Evolutionary conservation across 2,888 invertebrate genomes (phyloP), one percentile per base, ranked within the genome.

Genomic region (Dinocampus coccinellae): DNA sequence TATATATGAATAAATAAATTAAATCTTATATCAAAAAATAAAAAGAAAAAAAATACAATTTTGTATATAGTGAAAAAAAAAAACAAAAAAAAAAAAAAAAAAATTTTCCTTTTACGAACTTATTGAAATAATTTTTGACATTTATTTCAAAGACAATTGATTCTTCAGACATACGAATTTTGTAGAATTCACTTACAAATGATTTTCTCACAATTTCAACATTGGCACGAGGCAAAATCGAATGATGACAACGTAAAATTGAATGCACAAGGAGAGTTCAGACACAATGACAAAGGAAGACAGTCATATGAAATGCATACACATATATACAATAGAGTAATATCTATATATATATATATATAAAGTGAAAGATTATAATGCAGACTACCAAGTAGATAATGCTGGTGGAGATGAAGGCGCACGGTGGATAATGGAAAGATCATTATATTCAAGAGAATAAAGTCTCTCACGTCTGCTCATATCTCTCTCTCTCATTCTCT

Each of bases 391-490:
- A 83, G 83, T 79, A 81, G 81, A 84, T 84, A 84, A 84, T 84
- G 82, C 83, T 81, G 79, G 79, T 77, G 79, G 81, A 77, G 79
- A 80, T 80, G 81, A 83, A 76, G 72, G 70, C 72, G 61, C 70
- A 69, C 65, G 79, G 73, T 79, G 81, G 80, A 84, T 84, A 85
- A 85, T 84, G 83, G 83, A 81, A 83, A 83, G 84, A 84, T 85
- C 84, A 84, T 84, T 85, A 85, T 84, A 84, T 84, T 81, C 82
- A 74, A 81, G 84, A 82, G 84, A 84, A 85, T 83, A 83, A 84
- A 83, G 84, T 84, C 82, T 82, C 80, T 83, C 78, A 76, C 78
- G 79, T 73, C 78, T 80, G 64, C 63, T 70, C 63, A 64, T 47
- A 47, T 47, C 47, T 57, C 47, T 55, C 70, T 53, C 60, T 67